Conservation (phyloP, 2,113 vertebrate genomes). For the Nicator chloris region DNA sequence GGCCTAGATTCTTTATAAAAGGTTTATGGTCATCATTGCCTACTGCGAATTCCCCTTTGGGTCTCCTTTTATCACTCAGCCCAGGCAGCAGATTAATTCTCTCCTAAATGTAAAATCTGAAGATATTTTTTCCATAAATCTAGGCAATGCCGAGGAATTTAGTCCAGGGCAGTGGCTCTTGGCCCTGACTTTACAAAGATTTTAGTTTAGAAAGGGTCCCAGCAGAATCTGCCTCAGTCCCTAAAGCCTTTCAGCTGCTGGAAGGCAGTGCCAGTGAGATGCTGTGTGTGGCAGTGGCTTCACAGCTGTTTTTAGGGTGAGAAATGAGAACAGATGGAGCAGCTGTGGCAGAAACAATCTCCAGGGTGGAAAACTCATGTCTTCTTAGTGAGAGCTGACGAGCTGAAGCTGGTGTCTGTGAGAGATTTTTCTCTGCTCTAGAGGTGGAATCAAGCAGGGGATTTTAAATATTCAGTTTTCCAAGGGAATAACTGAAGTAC, state of each 20-base stretch:
- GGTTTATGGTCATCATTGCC: background rate
- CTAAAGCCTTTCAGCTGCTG: background rate
- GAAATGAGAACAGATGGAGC: slow-evolving; percentile 33
- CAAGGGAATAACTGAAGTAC: background rate
- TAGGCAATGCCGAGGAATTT: background rate
- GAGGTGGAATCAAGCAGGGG: background rate
- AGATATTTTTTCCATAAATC: background rate
- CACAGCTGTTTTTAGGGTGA: slow-evolving; percentile 29
- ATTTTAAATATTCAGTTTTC: background rate
- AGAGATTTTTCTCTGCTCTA: background rate
- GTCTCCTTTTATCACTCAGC: background rate
- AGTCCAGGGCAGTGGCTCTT: background rate
- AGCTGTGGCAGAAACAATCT: slow-evolving; percentile 27
- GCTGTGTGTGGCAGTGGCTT: background rate
- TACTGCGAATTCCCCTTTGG: background rate
- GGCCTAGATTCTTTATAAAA: background rate
- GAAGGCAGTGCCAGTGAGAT: background rate
- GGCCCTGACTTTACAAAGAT: background rate
- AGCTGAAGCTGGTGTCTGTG: background rate
- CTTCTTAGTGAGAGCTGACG: background rate
- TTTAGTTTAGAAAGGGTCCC: background rate
- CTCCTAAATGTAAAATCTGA: slow-evolving; percentile 6
- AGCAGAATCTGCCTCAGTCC: background rate
- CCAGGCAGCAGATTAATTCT: background rate
- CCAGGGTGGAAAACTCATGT: slow-evolving; percentile 14